Percentiles rank a stretch among this genome's conserved stretches.
These are phyloP conservation scores for Paragorgia papillata DNA, from an alignment of 92 coral and sea anemone genomes.

Conservation along the genomic window DNA sequence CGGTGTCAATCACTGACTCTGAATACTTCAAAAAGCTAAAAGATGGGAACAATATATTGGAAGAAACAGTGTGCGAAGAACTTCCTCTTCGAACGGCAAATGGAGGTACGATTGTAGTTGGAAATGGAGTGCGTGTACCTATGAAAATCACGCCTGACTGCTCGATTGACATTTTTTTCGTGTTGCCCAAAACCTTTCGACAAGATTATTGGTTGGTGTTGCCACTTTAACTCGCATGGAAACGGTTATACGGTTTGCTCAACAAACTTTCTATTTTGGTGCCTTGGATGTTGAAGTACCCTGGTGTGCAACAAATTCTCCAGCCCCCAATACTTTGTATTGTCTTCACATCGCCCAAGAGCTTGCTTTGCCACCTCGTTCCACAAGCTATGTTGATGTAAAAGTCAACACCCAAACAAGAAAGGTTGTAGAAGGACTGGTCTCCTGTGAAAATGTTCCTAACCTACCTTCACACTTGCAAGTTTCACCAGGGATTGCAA, in stretches of 20 bases:
- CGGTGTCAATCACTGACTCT: not conserved
- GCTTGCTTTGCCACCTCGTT: not conserved
- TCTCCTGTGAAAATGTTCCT: not conserved
- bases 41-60: not conserved
- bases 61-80: too few relatives aligned
- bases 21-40: not conserved
- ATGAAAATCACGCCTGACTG: not conserved
- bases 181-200: too few relatives aligned
- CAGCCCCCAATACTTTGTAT: not conserved
- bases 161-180: too few relatives aligned
- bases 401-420: not conserved
- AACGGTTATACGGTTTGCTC: not conserved
- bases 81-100: not conserved
- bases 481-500: not conserved
- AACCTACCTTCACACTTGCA: not conserved
- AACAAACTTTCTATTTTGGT: not conserved
- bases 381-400: not conserved
- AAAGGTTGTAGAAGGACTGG: not conserved
- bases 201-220: not conserved
- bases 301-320: too few relatives aligned
- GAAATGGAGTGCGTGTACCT: not conserved
- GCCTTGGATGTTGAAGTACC: not conserved
- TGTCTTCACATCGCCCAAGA: constrained; percentile 4
- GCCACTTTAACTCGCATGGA: not conserved
- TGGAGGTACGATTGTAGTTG: not conserved